phyloP scores from a whole-genome alignment of 2,113 vertebrate species.

The Piaya cayana region DNA sequence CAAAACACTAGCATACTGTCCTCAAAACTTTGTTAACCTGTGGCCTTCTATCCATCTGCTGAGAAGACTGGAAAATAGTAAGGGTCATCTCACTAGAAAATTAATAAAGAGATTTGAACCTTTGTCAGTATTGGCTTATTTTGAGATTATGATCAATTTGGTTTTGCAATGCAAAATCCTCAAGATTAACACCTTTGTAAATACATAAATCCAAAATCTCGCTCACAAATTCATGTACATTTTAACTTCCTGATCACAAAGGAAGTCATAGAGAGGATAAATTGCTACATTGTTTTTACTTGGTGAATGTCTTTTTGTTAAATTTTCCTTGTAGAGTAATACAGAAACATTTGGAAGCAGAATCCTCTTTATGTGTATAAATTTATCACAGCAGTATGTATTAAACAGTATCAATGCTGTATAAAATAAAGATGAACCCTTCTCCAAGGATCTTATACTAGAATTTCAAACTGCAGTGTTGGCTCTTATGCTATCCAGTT shows the following conservation, averaged over 20 bases:
- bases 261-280: background rate
- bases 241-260: background rate
- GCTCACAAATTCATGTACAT: background rate
- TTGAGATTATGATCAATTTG: background rate
- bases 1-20: background rate
- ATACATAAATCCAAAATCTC: background rate
- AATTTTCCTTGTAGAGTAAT: background rate
- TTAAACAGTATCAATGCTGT: background rate
- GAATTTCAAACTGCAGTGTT: background rate
- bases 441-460: background rate
- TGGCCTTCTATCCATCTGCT: background rate
- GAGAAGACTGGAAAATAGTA: background rate
- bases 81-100: background rate
- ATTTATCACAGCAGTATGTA: background rate
- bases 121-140: background rate
- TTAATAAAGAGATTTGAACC: background rate
- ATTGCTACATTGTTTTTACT: background rate
- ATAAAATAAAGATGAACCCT: background rate
- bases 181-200: background rate
- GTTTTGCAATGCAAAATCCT: background rate
- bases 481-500: constrained; percentile 27
- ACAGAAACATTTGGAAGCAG: background rate
- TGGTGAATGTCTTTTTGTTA: background rate
- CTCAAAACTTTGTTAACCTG: background rate
- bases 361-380: background rate